phyloP scores from a whole-genome alignment of 2,113 vertebrate species.

The Bujurquina vittata region DNA sequence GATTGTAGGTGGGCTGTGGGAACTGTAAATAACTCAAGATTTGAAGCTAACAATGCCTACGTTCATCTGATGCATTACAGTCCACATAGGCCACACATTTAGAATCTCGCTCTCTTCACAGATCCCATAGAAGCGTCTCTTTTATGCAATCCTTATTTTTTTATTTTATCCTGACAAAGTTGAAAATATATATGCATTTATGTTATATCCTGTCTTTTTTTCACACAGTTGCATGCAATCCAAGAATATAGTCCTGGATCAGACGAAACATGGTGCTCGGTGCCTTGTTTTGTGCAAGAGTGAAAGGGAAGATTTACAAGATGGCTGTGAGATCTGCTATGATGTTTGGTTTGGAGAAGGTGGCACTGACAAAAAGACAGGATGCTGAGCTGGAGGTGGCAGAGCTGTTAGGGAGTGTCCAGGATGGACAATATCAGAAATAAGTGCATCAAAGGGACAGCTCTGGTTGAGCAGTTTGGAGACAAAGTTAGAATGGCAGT shows the following conservation, averaged over 20 bases:
- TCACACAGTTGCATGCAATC: background rate
- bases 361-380: background rate
- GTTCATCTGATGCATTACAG: background rate
- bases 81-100: conserved; percentile 15
- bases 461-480: background rate
- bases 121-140: conserved; percentile 18
- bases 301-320: background rate
- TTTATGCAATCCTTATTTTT: conserved; percentile 16
- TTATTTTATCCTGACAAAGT: conserved; percentile 16
- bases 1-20: background rate
- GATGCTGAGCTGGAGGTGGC: background rate
- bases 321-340: background rate
- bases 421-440: background rate
- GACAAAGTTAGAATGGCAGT: too few species aligned
- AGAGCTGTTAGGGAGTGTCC: background rate
- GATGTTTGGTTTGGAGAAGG: background rate
- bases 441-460: background rate
- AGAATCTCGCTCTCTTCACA: background rate
- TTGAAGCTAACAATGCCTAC: background rate
- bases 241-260: background rate
- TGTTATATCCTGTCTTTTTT: background rate
- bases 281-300: background rate
- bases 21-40: conserved; percentile 49
- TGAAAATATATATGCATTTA: background rate
- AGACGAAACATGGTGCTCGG: background rate